Conservation (phyloP, 2,888 invertebrate genomes). For the Muschampia plurimacula region DNA sequence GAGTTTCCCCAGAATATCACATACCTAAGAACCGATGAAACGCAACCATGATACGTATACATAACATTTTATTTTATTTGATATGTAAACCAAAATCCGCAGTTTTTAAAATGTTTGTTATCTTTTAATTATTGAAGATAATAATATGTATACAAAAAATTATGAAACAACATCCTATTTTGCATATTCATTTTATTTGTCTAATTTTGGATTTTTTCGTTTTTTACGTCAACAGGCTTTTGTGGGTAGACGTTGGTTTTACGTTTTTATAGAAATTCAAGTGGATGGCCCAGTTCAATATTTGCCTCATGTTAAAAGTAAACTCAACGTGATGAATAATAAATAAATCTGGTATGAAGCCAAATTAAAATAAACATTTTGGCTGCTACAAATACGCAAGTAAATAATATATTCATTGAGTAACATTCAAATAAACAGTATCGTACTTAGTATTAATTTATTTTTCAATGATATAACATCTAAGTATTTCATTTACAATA, state of each 20-base stretch:
- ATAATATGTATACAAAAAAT: neutral
- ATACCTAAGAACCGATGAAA: too few species aligned
- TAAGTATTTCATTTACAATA: too few species aligned
- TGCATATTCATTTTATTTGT: neutral
- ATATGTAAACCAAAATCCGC: neutral
- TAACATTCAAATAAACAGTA: neutral
- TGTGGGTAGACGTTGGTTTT: neutral
- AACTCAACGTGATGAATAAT: neutral
- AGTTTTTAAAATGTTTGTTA: constrained; percentile 7
- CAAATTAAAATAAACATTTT: constrained; percentile 9
- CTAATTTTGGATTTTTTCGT: neutral
- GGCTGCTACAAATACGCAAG: neutral
- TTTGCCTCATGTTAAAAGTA: neutral
- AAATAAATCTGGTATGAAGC: constrained; percentile 4
- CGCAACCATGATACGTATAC: too few species aligned
- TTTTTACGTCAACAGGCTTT: neutral
- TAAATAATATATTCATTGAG: neutral
- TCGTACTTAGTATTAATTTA: neutral
- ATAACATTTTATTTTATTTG: neutral
- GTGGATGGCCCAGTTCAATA: neutral
- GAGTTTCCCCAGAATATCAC: too few species aligned
- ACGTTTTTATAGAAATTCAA: neutral
- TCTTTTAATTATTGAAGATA: constrained; percentile 3
- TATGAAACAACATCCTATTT: neutral
- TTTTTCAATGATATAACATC: neutral